Percentiles rank a stretch among this genome's conserved stretches.
Evolutionary conservation across 2,888 invertebrate genomes (phyloP).

Genomic region (Mellilla xanthometata): DNA sequence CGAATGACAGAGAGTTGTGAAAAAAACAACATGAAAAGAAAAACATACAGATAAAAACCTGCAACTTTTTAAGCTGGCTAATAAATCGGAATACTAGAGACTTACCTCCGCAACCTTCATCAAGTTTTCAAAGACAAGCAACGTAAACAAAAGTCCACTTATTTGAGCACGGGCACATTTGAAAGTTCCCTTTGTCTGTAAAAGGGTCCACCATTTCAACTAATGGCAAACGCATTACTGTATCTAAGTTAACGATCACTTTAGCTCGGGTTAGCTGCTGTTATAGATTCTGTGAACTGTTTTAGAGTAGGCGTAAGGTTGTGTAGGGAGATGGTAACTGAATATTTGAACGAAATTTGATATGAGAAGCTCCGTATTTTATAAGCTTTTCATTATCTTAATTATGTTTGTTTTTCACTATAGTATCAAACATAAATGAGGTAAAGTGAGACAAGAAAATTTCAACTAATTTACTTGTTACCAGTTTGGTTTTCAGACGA

Average conservation of each 20-base stretch:
- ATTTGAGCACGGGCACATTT: slow-evolving; percentile 17
- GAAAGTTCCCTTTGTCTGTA: slow-evolving; percentile 28
- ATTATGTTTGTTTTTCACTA: no score
- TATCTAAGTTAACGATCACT: slow-evolving; percentile 26
- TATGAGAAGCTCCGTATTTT: no score
- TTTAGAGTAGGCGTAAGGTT: background rate
- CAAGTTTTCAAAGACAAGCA: slow-evolving; percentile 22
- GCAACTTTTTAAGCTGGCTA: no score
- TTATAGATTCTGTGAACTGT: slow-evolving; percentile 12
- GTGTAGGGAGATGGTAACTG: background rate
- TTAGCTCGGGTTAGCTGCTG: slow-evolving; percentile 13
- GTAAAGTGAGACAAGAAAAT: no score
- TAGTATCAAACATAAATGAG: no score
- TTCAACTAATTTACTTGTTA: no score
- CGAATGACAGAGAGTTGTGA: no score
- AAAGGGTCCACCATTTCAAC: slow-evolving; percentile 29
- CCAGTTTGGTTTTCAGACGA: no score
- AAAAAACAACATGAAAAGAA: no score
- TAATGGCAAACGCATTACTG: slow-evolving; percentile 29
- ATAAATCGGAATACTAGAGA: background rate
- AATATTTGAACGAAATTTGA: no score
- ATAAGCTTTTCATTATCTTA: no score
- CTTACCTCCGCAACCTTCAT: slow-evolving; percentile 14
- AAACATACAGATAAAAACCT: no score
- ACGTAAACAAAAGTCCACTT: slow-evolving; percentile 26